These are phyloP conservation scores for Scrobipalpa costella DNA, from an alignment of 2,888 invertebrate species.

Conservation along the genomic window DNA sequence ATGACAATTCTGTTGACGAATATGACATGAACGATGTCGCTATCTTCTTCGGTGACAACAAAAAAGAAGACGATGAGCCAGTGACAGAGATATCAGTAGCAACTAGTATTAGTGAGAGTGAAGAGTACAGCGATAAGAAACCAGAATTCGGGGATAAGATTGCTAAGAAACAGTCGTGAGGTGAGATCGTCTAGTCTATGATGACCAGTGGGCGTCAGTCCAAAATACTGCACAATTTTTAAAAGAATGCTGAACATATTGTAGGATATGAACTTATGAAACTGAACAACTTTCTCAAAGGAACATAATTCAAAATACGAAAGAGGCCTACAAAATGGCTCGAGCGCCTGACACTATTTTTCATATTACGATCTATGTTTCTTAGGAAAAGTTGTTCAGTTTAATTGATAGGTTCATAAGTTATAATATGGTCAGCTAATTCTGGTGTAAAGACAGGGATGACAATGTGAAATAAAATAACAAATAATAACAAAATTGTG, in stretches of 20 bases:
- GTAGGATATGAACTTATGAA: no score
- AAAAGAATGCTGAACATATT: no score
- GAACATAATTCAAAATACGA: no score
- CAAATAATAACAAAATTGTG: background rate
- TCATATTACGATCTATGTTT: no score
- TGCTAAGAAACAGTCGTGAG: conserved; percentile 49
- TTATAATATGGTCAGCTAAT: no score
- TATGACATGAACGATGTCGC: conserved; percentile 82
- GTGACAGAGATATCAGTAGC: conserved; percentile 76
- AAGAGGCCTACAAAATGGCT: no score
- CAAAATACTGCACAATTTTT: conserved; percentile 15
- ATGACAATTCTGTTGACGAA: conserved; percentile 57
- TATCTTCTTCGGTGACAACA: conserved; percentile 72
- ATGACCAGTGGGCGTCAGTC: conserved; percentile 41
- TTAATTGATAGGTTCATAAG: no score
- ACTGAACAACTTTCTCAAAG: no score
- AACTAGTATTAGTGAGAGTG: conserved; percentile 70
- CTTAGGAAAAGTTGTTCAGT: no score
- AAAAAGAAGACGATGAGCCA: conserved; percentile 48
- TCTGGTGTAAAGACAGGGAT: background rate
- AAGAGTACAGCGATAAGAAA: conserved; percentile 44
- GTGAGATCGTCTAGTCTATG: conserved; percentile 49
- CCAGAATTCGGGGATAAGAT: conserved; percentile 59
- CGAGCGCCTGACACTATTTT: no score
- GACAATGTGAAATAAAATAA: background rate